These are phyloP conservation scores for Hyposoter dolosus DNA, from an alignment of 2,888 invertebrate genomes.

Conservation along the genomic window DNA sequence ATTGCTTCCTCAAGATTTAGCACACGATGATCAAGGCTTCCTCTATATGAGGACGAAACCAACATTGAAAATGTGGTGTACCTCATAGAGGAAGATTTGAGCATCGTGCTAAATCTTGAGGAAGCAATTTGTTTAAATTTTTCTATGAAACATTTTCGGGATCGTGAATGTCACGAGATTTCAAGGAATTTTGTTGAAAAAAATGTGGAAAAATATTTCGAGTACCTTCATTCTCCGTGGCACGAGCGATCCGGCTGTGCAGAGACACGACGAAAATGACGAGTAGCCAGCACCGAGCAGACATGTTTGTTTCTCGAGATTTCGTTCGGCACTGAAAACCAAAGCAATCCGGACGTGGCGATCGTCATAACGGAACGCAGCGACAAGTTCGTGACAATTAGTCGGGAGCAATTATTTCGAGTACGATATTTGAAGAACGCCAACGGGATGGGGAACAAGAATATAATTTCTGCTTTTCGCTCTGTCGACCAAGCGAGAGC, in stretches of 20 bases:
- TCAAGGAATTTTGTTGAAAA: not conserved
- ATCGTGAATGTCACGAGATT: too few relatives aligned
- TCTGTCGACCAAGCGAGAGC: conserved; percentile 72
- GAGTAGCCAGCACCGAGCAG: conserved; percentile 28
- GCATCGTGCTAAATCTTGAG: too few relatives aligned
- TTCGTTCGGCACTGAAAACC: conserved; percentile 65
- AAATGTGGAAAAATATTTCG: not conserved
- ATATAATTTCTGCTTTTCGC: conserved; percentile 58
- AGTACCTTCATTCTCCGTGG: conserved; percentile 72
- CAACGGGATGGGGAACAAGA: not conserved
- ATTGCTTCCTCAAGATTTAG: too few relatives aligned
- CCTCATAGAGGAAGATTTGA: too few relatives aligned
- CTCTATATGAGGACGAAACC: too few relatives aligned
- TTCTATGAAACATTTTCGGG: not conserved
- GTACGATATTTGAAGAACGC: not conserved
- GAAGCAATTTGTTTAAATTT: too few relatives aligned
- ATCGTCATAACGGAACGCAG: conserved; percentile 57
- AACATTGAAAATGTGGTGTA: too few relatives aligned
- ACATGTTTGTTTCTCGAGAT: conserved; percentile 66
- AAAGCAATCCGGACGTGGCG: conserved; percentile 49
- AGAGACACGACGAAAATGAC: conserved; percentile 49
- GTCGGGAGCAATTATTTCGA: conserved; percentile 60
- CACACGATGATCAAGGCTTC: too few relatives aligned
- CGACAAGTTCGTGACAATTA: conserved; percentile 39
- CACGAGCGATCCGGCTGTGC: conserved; percentile 24